These are phyloP conservation scores for Ageneiosus marmoratus DNA, from an alignment of 2,113 vertebrate genomes.

Conservation along the genomic window DNA sequence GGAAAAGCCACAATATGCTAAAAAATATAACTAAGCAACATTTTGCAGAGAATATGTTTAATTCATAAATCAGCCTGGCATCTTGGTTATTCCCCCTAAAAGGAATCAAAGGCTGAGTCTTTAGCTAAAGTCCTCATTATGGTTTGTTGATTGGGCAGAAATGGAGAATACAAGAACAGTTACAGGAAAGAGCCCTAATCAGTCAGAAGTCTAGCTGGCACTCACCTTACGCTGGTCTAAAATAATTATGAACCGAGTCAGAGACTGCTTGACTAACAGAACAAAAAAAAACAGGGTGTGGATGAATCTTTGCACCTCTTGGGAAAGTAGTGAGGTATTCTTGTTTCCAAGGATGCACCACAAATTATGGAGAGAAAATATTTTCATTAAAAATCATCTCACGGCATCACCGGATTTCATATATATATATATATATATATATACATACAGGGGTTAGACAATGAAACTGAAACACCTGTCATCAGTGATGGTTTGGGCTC, in stretches of 20 bases:
- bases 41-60: conserved; percentile 57
- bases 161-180: conserved; percentile 45
- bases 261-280: conserved; percentile 42
- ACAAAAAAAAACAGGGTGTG: not conserved
- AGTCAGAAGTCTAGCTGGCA: conserved; percentile 54
- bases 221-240: conserved; percentile 43
- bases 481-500: too few species aligned
- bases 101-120: conserved; percentile 53
- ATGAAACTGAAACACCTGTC: too few species aligned
- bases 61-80: conserved; percentile 59
- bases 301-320: conserved; percentile 47
- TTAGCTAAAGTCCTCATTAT: conserved; percentile 62
- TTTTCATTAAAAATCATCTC: conserved; percentile 9
- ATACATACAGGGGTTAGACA: too few species aligned
- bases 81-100: conserved; percentile 55
- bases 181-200: conserved; percentile 58
- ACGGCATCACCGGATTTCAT: not conserved
- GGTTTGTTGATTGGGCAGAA: conserved; percentile 60
- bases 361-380: conserved; percentile 22
- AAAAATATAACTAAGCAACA: conserved; percentile 55
- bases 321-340: conserved; percentile 32
- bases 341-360: conserved; percentile 24
- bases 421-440: too few species aligned
- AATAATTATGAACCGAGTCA: conserved; percentile 46
- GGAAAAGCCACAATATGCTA: conserved; percentile 53